A percentile compares a stretch with the other conserved stretches of the same genome.
These are phyloP conservation scores for Brachypodius melanocephalos DNA, from an alignment of 2,113 vertebrate genomes.

Conservation along the genomic window DNA sequence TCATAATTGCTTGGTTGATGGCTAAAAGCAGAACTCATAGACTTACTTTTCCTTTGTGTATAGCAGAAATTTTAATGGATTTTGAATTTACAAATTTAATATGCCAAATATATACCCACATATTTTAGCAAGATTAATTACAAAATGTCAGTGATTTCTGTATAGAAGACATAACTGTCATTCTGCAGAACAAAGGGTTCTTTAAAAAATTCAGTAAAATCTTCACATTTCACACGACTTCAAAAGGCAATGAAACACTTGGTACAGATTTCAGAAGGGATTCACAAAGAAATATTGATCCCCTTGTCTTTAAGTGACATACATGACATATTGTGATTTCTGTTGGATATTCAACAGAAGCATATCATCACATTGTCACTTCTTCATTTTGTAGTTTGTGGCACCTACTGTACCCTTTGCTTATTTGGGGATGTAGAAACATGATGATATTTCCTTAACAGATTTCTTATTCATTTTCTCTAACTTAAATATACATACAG, in stretches of 20 bases:
- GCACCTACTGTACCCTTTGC: neutral
- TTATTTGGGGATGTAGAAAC: neutral
- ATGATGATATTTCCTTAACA: neutral
- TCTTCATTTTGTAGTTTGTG: neutral
- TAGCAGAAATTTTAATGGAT: neutral
- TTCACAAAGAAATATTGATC: constrained; percentile 11
- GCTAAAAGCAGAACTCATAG: neutral
- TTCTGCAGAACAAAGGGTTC: neutral
- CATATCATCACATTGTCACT: neutral
- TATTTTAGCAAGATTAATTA: constrained; percentile 13
- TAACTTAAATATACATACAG: neutral
- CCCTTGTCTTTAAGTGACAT: neutral
- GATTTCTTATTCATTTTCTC: neutral
- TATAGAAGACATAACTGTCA: neutral
- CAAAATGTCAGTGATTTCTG: neutral
- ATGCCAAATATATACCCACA: neutral
- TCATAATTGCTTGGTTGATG: neutral
- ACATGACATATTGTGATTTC: neutral
- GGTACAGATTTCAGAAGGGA: neutral
- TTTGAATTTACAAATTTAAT: neutral
- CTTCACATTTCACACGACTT: neutral
- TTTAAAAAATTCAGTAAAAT: neutral
- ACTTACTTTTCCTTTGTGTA: neutral
- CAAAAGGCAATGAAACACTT: constrained; percentile 10
- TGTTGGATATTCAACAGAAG: constrained; percentile 11